Conservation (phyloP, 2,888 invertebrate genomes). For the Rambutsinella grinnellia region DNA sequence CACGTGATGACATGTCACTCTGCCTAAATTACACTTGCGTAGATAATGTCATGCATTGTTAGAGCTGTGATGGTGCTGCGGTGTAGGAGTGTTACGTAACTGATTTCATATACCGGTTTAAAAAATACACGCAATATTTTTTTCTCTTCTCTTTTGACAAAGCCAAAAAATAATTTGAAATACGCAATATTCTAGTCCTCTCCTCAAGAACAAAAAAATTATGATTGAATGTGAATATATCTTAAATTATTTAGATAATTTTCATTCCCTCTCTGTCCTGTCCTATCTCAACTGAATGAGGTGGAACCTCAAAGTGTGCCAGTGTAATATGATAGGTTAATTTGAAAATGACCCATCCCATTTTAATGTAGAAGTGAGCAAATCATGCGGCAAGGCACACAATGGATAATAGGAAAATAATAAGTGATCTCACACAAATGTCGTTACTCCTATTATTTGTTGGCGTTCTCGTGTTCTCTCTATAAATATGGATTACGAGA, state of each 20-base stretch:
- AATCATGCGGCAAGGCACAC: no score
- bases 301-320: no score
- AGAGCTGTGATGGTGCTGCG: not conserved
- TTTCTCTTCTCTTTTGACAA: not conserved
- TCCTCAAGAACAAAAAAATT: not conserved
- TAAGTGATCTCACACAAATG: no score
- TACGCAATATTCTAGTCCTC: not conserved
- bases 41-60: not conserved
- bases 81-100: not conserved
- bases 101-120: not conserved
- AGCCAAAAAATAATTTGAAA: not conserved
- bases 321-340: no score
- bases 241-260: no score
- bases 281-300: no score
- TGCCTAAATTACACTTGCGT: not conserved
- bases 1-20: not conserved
- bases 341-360: no score
- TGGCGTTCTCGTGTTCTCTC: not conserved
- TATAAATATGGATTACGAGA: conserved; percentile 41
- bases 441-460: no score
- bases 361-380: no score
- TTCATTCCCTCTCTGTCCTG: no score
- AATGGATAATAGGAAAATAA: no score
- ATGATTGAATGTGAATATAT: no score
- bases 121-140: not conserved